These are phyloP conservation scores for Fringilla coelebs DNA, from an alignment of 2,797 vertebrate species.

Conservation along the genomic window DNA sequence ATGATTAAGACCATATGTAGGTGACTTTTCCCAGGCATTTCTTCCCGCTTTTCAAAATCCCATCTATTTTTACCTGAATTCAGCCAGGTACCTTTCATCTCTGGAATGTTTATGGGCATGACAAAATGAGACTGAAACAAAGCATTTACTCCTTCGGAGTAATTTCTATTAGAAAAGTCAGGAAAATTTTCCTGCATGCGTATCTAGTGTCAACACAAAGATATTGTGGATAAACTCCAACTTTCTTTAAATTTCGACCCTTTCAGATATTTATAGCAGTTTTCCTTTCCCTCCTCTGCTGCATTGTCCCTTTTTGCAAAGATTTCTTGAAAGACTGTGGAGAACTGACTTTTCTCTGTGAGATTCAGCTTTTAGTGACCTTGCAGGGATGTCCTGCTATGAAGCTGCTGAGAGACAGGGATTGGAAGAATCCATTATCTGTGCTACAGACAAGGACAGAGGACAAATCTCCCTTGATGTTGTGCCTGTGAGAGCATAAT, in stretches of 20 bases:
- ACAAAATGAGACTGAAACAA: neutral
- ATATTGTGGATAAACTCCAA: neutral
- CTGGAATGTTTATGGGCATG: slow-evolving; percentile 7
- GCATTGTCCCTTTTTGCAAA: neutral
- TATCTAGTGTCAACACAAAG: neutral
- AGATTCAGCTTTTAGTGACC: neutral
- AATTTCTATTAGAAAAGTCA: neutral
- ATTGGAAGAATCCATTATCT: neutral
- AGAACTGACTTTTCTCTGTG: neutral
- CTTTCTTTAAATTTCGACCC: neutral
- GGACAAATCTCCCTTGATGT: neutral
- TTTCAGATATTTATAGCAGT: neutral
- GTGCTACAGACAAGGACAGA: neutral
- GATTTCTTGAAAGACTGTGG: neutral
- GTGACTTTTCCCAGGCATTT: slow-evolving; percentile 57
- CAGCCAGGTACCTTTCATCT: slow-evolving; percentile 35
- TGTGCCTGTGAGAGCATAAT: neutral
- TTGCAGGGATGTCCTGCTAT: neutral
- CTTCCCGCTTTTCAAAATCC: slow-evolving; percentile 39
- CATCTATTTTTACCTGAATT: slow-evolving; percentile 33
- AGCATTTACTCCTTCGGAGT: neutral
- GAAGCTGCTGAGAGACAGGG: neutral
- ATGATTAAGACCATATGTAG: too few species aligned
- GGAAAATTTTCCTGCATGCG: neutral
- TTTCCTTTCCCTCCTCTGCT: neutral